phyloP scores from a whole-genome alignment of 1,140 invertebrate genomes.

The Probaryconus sp. region DNA sequence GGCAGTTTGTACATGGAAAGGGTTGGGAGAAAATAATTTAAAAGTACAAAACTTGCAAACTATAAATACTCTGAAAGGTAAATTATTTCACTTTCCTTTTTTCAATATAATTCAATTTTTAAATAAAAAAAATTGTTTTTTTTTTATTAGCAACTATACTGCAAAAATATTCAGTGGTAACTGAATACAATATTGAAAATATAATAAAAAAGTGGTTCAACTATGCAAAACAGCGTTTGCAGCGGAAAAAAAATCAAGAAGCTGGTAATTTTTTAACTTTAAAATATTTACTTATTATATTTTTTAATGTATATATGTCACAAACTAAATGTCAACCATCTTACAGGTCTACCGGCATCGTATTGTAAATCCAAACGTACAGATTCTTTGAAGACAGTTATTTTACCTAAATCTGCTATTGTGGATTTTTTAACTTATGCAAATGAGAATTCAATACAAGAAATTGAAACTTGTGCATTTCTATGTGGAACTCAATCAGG shows the following conservation, averaged over 20 bases:
- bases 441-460: background rate
- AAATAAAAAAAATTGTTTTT: too few species aligned
- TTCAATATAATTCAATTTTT: too few species aligned
- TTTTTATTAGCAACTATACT: too few species aligned
- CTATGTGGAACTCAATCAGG: conserved; percentile 9
- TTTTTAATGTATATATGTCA: too few species aligned
- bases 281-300: too few species aligned
- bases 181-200: background rate
- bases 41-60: background rate
- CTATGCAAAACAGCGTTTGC: background rate
- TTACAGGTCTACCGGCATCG: too few species aligned
- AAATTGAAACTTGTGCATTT: conserved; percentile 9
- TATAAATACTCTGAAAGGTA: background rate
- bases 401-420: conserved; percentile 8
- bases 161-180: background rate
- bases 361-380: too few species aligned
- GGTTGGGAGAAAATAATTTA: conserved; percentile 12
- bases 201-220: background rate
- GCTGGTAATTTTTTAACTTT: background rate
- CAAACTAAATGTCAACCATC: too few species aligned
- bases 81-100: background rate
- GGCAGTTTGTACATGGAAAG: conserved; percentile 6
- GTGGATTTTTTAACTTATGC: conserved; percentile 1
- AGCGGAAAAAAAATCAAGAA: background rate
- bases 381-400: conserved; percentile 13